Evolutionary conservation across 35 echinoderm and acorn worm species (phyloP).

Genomic region (Lytechinus variegatus): DNA sequence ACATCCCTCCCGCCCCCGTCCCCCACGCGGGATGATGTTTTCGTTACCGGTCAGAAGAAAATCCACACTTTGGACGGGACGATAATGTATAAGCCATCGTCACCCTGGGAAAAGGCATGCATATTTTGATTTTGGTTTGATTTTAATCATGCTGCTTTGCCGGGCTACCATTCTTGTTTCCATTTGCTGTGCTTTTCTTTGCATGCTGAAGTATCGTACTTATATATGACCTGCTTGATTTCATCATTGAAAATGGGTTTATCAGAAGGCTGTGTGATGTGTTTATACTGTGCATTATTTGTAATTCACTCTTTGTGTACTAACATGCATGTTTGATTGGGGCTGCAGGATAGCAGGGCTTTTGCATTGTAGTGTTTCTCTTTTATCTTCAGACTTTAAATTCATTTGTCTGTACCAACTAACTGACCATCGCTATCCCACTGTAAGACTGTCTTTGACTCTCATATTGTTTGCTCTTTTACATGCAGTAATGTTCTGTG

Average conservation of each 20-base stretch:
- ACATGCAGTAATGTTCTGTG: background rate
- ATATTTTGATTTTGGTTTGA: constrained; percentile 1
- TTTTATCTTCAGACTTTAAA: background rate
- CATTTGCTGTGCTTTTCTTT: background rate
- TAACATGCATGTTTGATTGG: background rate
- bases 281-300: background rate
- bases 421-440: background rate
- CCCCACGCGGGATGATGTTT: background rate
- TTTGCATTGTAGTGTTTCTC: background rate
- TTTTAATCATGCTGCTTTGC: background rate
- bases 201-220: background rate
- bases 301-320: background rate
- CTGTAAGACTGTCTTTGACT: background rate
- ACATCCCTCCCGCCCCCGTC: background rate
- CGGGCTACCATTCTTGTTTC: background rate
- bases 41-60: background rate
- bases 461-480: background rate
- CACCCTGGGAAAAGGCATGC: constrained; percentile 41
- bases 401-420: background rate
- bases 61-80: constrained; percentile 33
- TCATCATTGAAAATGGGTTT: background rate
- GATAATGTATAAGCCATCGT: background rate
- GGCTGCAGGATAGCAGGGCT: background rate
- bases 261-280: background rate
- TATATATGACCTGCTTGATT: background rate